Evolutionary conservation across 2,113 vertebrate species (phyloP).

Genomic region (Festucalex cinctus): DNA sequence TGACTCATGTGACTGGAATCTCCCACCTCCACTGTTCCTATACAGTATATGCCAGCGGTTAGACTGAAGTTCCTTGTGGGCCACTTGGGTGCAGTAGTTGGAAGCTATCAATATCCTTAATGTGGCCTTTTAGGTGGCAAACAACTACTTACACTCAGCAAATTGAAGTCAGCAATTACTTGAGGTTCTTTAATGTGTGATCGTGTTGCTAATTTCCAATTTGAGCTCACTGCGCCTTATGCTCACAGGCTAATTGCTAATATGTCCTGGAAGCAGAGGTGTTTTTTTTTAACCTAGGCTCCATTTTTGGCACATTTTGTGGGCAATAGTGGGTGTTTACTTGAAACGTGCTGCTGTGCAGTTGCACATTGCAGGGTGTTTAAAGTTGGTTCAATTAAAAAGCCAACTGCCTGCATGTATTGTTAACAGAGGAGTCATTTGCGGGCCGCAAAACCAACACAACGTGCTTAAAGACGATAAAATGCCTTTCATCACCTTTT

Average conservation of each 20-base stretch:
- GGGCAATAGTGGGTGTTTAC: not conserved
- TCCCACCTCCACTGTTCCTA: too few species aligned
- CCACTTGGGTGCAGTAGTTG: not conserved
- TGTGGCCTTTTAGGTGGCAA: not conserved
- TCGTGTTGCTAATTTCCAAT: not conserved
- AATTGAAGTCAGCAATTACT: constrained; percentile 1
- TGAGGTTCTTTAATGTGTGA: not conserved
- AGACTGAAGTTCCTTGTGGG: not conserved
- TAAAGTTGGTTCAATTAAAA: not conserved
- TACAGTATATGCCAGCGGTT: not conserved
- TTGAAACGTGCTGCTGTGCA: not conserved
- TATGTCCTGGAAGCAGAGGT: not conserved
- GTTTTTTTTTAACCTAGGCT: not conserved
- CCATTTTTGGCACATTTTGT: not conserved
- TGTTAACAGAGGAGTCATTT: not conserved
- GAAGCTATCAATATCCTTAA: constrained; percentile 1
- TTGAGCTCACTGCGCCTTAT: not conserved
- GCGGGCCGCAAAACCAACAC: constrained; percentile 1
- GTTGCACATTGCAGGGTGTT: not conserved
- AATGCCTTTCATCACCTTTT: not conserved
- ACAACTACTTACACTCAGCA: not conserved
- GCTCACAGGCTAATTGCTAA: not conserved
- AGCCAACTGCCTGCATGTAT: not conserved
- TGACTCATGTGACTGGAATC: too few species aligned
- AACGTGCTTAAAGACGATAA: not conserved